phyloP scores from a whole-genome alignment of 2,113 vertebrate species.

The Telmatochromis sp. region DNA sequence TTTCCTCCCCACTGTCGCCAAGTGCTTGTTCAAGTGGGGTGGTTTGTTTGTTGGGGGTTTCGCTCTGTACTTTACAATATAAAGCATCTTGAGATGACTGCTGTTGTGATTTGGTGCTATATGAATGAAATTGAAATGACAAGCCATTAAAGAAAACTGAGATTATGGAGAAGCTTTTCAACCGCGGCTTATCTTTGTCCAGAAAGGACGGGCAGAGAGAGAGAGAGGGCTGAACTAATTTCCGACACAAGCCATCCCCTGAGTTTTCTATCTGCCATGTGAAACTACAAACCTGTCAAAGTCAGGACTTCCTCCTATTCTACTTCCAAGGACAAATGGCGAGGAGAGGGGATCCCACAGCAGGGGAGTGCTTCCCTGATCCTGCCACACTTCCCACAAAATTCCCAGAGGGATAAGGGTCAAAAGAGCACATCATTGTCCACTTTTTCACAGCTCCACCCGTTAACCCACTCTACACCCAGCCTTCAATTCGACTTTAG shows the following conservation, averaged over 20 bases:
- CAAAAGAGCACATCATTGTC: constrained; percentile 48
- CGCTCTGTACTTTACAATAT: background rate
- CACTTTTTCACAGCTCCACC: constrained; percentile 24
- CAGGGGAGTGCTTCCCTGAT: constrained; percentile 52
- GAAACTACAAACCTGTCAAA: constrained; percentile 90
- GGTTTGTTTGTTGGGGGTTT: background rate
- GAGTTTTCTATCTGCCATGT: constrained; percentile 77
- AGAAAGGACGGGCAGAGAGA: background rate
- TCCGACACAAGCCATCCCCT: constrained; percentile 65
- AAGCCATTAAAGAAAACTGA: background rate
- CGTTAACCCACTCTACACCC: constrained; percentile 7
- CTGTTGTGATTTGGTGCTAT: background rate
- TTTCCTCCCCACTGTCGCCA: background rate
- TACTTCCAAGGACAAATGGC: constrained; percentile 81
- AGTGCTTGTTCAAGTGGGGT: background rate
- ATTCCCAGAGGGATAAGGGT: constrained; percentile 28
- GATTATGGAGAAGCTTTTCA: background rate
- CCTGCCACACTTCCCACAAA: constrained; percentile 53
- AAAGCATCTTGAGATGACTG: background rate
- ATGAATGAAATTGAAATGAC: background rate
- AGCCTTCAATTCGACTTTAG: background rate
- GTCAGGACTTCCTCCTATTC: constrained; percentile 97
- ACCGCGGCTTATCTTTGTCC: background rate
- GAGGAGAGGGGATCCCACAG: constrained; percentile 78
- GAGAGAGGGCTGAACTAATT: constrained; percentile 12